Percentiles rank a stretch among this genome's conserved stretches.
Conservation (phyloP, 1,140 invertebrate species). For the Hirudo medicinalis region DNA sequence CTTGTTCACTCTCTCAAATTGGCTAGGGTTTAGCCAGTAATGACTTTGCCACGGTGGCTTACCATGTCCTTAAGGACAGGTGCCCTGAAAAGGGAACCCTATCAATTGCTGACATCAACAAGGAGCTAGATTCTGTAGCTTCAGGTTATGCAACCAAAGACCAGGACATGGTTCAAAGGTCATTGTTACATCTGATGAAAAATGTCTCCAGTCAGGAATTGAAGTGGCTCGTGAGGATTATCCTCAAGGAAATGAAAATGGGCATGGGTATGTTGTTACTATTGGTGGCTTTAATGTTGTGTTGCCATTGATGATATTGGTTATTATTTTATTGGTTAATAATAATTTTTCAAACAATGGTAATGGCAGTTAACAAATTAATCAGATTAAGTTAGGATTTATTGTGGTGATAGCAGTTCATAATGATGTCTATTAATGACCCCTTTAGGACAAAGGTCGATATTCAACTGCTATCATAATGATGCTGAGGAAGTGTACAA, state of each 20-base stretch:
- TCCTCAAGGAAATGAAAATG: constrained; percentile 65
- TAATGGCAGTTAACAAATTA: too few species aligned
- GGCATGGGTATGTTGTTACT: constrained; percentile 42
- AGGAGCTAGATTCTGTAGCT: constrained; percentile 56
- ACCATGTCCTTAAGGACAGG: constrained; percentile 53
- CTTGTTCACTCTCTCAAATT: not conserved
- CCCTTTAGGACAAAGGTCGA: constrained; percentile 43
- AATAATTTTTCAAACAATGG: too few species aligned
- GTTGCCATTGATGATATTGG: not conserved
- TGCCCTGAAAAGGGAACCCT: constrained; percentile 46
- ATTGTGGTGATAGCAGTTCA: too few species aligned
- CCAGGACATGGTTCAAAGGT: constrained; percentile 40
- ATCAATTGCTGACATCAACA: constrained; percentile 54
- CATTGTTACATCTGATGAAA: constrained; percentile 46
- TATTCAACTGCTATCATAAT: constrained; percentile 62
- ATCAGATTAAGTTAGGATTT: too few species aligned
- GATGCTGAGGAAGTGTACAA: constrained; percentile 66
- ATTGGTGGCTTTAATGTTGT: not conserved
- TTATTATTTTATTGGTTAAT: not conserved
- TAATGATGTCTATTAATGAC: too few species aligned
- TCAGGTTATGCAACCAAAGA: constrained; percentile 45
- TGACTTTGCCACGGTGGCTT: constrained; percentile 63
- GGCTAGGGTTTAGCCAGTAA: constrained; percentile 37
- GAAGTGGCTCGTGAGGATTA: constrained; percentile 74
- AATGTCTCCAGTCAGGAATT: constrained; percentile 57